Evolutionary conservation across 2,888 invertebrate genomes (phyloP), one percentile per base, ranked within the genome.

Genomic region (Calameuta filiformis): DNA sequence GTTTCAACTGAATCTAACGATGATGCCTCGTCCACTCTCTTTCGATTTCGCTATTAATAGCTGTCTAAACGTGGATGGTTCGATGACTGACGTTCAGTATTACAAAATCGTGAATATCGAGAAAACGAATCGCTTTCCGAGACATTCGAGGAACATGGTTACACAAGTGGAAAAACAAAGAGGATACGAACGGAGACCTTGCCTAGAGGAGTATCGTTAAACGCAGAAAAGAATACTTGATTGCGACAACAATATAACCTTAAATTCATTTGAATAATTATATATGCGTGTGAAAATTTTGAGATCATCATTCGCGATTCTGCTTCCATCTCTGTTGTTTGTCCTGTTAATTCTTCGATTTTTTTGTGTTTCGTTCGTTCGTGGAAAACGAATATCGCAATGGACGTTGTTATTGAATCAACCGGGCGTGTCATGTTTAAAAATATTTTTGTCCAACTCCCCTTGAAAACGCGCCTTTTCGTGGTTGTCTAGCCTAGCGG

Each of bases 21-120:
- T 56, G 23, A 77, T 75, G 71, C 76, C 73, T 79, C 75, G 76
- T 79, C 31, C 68, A 79, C 76, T 77, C 69, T 68, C 37, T 77
- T 76, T 78, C 34, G 79, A 79, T 79, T 79, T 33, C 23, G 74
- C 79, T 79, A 79, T 79, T 79, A 73, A 74, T 76, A 79, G 76
- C n/a, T 76, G n/a, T 56, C 1, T 56, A 23, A 56, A 23, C 40
- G 0, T 56, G 40, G 12, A 56, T n/a, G 23, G 11, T 31, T 31
- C 69, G 31, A 37, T 3, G 35, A 73, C 35, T 35, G 33, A 15
- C 35, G 30, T 69, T 56, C 33, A 6, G 34, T 33, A 69, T 12
- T 23, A 33, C 69, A 76, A 71, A 69, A 33, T 37, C 23, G 15
- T 56, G 6, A 0, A 6, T 6, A 6, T 23, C 40, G 23, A 23